Evolutionary conservation across 1,140 invertebrate species (phyloP).

Genomic region (Drosophila lini): DNA sequence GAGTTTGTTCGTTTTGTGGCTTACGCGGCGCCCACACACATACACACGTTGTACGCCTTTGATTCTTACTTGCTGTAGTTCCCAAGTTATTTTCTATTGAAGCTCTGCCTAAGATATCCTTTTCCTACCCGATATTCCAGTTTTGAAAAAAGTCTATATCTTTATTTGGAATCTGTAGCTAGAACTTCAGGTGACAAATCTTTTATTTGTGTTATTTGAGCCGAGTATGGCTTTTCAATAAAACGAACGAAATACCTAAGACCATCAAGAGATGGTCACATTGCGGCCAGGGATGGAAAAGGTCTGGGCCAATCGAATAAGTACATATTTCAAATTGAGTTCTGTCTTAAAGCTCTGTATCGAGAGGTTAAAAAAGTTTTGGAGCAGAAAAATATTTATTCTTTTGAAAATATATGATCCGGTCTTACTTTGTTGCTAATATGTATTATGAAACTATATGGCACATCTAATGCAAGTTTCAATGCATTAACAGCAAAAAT

Average conservation of each 20-base stretch:
- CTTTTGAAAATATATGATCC: too few species aligned
- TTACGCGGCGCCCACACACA: slow-evolving; percentile 41
- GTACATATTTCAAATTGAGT: background rate
- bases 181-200: slow-evolving; percentile 19
- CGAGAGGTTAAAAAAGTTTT: too few species aligned
- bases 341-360: too few species aligned
- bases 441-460: too few species aligned
- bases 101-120: background rate
- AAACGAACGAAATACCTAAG: background rate
- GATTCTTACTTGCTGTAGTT: background rate
- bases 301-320: background rate
- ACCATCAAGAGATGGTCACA: background rate
- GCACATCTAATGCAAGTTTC: too few species aligned
- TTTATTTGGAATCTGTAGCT: background rate
- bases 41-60: slow-evolving; percentile 19
- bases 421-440: too few species aligned
- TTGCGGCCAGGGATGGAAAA: slow-evolving; percentile 2
- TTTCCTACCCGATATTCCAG: background rate
- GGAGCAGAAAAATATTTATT: too few species aligned
- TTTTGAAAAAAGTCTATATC: background rate
- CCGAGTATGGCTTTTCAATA: background rate
- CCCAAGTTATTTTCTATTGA: background rate
- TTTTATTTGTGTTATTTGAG: slow-evolving; percentile 26
- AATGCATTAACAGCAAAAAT: too few species aligned
- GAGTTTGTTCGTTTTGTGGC: slow-evolving; percentile 31